Conservation (phyloP, 2,113 vertebrate genomes). For the Anthoscopus minutus region DNA sequence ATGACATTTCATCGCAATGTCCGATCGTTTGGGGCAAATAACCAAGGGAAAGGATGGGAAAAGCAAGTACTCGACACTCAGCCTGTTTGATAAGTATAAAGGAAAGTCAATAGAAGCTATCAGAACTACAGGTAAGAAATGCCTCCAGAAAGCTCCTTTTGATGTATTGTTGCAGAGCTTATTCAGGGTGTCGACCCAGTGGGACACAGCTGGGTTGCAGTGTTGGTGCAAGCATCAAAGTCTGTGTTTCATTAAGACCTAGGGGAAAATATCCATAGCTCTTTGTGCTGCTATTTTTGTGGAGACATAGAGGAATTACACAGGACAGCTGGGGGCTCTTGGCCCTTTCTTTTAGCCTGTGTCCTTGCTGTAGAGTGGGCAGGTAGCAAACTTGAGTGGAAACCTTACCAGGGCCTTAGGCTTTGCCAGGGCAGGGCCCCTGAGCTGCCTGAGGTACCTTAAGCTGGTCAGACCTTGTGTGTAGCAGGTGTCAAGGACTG, state of each 20-base stretch:
- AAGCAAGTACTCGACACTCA: constrained; percentile 99
- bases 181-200: neutral
- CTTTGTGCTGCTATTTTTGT: neutral
- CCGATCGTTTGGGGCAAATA: constrained; percentile 99
- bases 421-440: neutral
- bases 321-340: neutral
- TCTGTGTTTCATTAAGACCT: neutral
- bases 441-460: neutral
- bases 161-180: neutral
- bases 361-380: neutral
- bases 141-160: neutral
- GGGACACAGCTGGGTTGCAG: neutral
- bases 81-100: constrained; percentile 99
- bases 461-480: neutral
- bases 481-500: neutral
- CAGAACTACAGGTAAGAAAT: constrained; percentile 89
- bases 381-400: neutral
- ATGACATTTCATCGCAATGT: constrained; percentile 99
- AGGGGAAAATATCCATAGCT: neutral
- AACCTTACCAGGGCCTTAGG: neutral
- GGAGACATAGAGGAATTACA: neutral
- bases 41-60: constrained; percentile 99
- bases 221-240: neutral
- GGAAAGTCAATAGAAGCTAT: constrained; percentile 98
- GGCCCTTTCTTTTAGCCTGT: fast-evolving